Evolutionary conservation across 1,140 invertebrate species (phyloP), one percentile per base, ranked within the genome.

Genomic region (Habropoda laboriosa): DNA sequence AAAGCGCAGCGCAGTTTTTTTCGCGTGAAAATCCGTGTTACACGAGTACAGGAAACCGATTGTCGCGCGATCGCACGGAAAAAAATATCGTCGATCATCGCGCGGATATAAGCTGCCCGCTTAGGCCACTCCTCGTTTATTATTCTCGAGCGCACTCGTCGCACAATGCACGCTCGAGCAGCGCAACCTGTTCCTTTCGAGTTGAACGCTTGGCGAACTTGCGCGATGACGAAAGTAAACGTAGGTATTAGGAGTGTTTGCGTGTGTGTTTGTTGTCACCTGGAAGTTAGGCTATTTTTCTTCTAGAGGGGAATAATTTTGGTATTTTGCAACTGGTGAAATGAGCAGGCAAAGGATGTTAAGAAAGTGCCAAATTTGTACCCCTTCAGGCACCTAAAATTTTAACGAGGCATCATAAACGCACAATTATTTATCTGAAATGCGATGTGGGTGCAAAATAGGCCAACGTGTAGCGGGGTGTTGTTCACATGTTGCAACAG

Each of bases 31-130:
- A 66, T 66, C 40, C 40, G 27, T 27, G 51, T 12, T 8, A 4
- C 61, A 12, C 61, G 3, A 8, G 27, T 12, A 49, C 24, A 16
- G 30, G 30, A 10, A 18, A 13, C 30, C 57, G 57, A 72, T 72
- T 72, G 53, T 72, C 35, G 70, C 70, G 27, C 70, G 55, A 58
- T 58, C 67, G 67, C 24, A 32, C 30, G 67, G 35, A 27, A 63
- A 63, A 72, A 60, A 72, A 67, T 72, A 72, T 72, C 70, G 55
- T 40, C 13, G 18, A 16, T 10, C 13, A 49, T 73, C 40, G 27
- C 21, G 30, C 21, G 42, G 24, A 38, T 16, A 38, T 49, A 49
- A 61, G n/a, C 70, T 47, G 16, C 16, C 38, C 53, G n/a, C n/a
- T n/a, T 2, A 24, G 7, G 40, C 27, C 21, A 24, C 30, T 60